Evolutionary conservation across 2,113 vertebrate species (phyloP), one percentile per base, ranked within the genome.

Genomic region (Xenopus borealis): DNA sequence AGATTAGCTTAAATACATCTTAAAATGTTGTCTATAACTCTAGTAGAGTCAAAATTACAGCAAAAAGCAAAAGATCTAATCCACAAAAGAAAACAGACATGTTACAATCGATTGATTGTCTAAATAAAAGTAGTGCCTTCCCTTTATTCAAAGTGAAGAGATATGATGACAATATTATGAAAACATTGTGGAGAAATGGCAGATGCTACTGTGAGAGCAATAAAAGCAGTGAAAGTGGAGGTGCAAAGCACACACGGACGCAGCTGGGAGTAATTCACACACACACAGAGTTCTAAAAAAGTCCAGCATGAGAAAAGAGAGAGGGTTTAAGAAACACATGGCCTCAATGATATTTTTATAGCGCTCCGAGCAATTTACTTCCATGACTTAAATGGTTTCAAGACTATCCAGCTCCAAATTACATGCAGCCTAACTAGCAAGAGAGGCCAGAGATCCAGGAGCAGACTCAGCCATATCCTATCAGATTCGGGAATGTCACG

Each of bases 211-310:
- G 66, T 45, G 66, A 68, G 71, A 79, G 81, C 14, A 71, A 47
- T 52, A 75, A 73, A 9, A 62, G 57, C 79, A 81, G 85, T 86
- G 50, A 50, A 71, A 30, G 84, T 81, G 83, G 85, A 91, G 88
- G 89, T 90, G 83, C 74, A 66, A 84, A 91, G 88, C 93, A 91
- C 81, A 81, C 87, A 91, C 85, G 82, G 85, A 40, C 84, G 88
- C 93, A 97, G 95, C 94, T 98, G 95, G 96, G 94, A 97, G 89
- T 91, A 89, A 95, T 96, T 94, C 90, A 27, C 23, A 83, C 88
- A 86, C 90, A 90, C 86, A 83, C 82, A 86, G 88, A 81, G 85
- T 85, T 86, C 88, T 83, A 83, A 79, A 87, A 91, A 27, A 74
- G 45, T 33, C 59, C 69, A 58, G 47, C 58, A 62, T 18, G 44